A percentile compares a stretch with the other conserved stretches of the same genome.
These are phyloP conservation scores for Darwinula stevensoni DNA, from an alignment of 2,888 invertebrate species.

Conservation along the genomic window DNA sequence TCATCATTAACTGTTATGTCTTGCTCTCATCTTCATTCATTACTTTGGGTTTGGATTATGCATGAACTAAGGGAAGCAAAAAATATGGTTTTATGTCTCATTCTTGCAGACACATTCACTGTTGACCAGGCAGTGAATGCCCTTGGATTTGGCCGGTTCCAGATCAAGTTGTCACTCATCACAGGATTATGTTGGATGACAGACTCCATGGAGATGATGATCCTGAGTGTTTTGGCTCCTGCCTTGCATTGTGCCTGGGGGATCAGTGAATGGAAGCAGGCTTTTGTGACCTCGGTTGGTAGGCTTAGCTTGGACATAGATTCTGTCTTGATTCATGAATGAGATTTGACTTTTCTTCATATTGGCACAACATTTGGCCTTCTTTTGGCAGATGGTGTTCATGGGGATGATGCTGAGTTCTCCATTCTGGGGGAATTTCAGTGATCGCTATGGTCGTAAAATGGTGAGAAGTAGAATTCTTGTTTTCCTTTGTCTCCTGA, in stretches of 20 bases:
- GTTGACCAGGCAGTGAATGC: conserved; percentile 34
- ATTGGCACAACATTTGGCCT: too few species aligned
- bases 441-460: conserved; percentile 70
- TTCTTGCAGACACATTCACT: not conserved
- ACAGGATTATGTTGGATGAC: conserved; percentile 85
- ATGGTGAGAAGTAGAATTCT: conserved; percentile 24
- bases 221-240: conserved; percentile 69
- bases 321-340: too few species aligned
- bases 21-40: too few species aligned
- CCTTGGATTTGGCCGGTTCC: conserved; percentile 62
- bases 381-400: conserved; percentile 53
- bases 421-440: conserved; percentile 80
- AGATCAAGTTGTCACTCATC: conserved; percentile 52
- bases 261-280: conserved; percentile 65
- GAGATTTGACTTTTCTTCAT: too few species aligned
- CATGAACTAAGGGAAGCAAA: too few species aligned
- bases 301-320: conserved; percentile 4
- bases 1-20: too few species aligned
- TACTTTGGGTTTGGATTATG: too few species aligned
- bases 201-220: conserved; percentile 95
- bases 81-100: too few species aligned
- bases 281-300: conserved; percentile 54
- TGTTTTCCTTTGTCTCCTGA: conserved; percentile 6
- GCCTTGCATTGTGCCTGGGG: conserved; percentile 85
- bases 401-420: conserved; percentile 91